Evolutionary conservation across 2,797 vertebrate genomes (phyloP), one percentile per base, ranked within the genome.

Genomic region (Muraenolepis orangiensis): DNA sequence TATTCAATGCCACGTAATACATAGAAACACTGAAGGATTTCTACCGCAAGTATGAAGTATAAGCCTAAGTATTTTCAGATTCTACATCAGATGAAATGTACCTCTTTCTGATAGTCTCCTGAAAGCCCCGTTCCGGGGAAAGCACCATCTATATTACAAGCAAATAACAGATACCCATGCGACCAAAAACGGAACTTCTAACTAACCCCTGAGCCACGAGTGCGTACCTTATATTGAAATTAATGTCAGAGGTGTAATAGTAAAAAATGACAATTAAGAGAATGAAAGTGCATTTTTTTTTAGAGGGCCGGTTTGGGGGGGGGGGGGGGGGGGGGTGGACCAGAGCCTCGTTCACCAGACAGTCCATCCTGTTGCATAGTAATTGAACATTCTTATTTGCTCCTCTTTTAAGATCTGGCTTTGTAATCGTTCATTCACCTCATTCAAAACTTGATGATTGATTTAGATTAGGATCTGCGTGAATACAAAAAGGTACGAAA

Each of bases 321-420:
- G n/a, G n/a, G n/a, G n/a, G n/a, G n/a, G n/a, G 26, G 57, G 57
- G 57, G 71, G 69, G 73, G 73, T 74, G 42, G 38, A 75, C 72
- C 73, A 57, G 14, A 71, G 66, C 61, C 26, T 36, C 46, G 34
- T 71, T 71, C 28, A 73, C 69, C 10, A 78, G 46, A n/a, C 23
- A 57, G 76, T 34, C 78, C 23, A 51, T 78, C 46, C 71, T 80
- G 75, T 82, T 80, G 74, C 82, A 80, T 81, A 38, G 66, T 84
- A 87, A 87, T 89, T 90, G 87, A 85, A 88, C 86, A 82, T 90
- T 80, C 14, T 79, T 72, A 66, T 66, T 77, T 42, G 68, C 75
- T 46, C 14, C 57, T 78, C 26, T 78, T 76, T 71, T 78, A 75
- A 74, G 28, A 32, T 26, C n/a, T 72, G 70, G 23, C 74, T 70